Evolutionary conservation across 2,797 vertebrate genomes (phyloP).

Genomic region (Neoniphon sammara): DNA sequence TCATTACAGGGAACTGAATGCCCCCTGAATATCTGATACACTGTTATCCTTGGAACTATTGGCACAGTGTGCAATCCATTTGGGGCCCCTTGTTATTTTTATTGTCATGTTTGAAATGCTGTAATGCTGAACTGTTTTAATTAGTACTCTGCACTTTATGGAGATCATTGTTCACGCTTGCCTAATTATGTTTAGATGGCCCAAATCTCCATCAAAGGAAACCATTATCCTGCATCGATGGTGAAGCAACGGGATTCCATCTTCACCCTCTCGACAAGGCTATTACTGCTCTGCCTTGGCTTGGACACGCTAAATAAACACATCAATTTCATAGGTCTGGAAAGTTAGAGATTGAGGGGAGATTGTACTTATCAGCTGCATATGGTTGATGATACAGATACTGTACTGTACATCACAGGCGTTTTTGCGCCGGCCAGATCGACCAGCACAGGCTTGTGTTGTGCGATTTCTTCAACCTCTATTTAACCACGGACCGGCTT

Average conservation of each 20-base stretch:
- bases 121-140: slow-evolving; percentile 84
- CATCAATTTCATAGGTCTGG: slow-evolving; percentile 81
- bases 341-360: slow-evolving; percentile 77
- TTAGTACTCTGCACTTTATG: slow-evolving; percentile 83
- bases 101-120: slow-evolving; percentile 82
- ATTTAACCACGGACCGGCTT: slow-evolving; percentile 35
- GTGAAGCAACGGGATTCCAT: slow-evolving; percentile 80
- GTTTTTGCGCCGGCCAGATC: slow-evolving; percentile 42
- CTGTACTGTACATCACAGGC: slow-evolving; percentile 55
- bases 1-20: slow-evolving; percentile 58
- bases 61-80: slow-evolving; percentile 76
- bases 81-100: slow-evolving; percentile 80
- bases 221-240: slow-evolving; percentile 80
- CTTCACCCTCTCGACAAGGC: slow-evolving; percentile 79
- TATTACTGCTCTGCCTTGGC: slow-evolving; percentile 79
- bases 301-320: slow-evolving; percentile 83
- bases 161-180: slow-evolving; percentile 83
- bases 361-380: slow-evolving; percentile 77
- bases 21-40: slow-evolving; percentile 64
- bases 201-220: slow-evolving; percentile 84
- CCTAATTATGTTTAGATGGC: slow-evolving; percentile 83
- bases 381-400: slow-evolving; percentile 69
- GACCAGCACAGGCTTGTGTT: slow-evolving; percentile 9
- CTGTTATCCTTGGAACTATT: slow-evolving; percentile 57
- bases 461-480: slow-evolving; percentile 30